Evolutionary conservation across 2,113 vertebrate species (phyloP).

Genomic region (Sinosuthora webbiana): DNA sequence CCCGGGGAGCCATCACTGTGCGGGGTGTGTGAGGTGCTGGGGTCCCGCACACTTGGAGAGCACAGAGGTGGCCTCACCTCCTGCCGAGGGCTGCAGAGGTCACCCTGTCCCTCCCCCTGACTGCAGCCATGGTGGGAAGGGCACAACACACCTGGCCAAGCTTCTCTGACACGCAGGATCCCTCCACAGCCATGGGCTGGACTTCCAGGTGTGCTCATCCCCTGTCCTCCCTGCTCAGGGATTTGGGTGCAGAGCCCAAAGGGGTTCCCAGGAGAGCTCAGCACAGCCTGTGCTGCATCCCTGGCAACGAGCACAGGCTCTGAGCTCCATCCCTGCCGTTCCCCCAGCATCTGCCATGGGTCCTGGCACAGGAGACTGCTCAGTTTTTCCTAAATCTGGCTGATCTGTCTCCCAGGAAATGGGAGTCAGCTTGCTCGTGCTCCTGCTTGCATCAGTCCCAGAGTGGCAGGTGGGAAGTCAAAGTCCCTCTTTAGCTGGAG

Average conservation of each 20-base stretch:
- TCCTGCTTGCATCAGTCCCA: not conserved
- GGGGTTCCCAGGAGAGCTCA: not conserved
- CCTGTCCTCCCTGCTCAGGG: not conserved
- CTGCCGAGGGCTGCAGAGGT: not conserved
- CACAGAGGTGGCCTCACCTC: not conserved
- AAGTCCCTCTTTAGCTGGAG: not conserved
- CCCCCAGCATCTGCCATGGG: constrained; percentile 37
- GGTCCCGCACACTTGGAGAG: fast-evolving
- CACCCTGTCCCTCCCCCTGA: not conserved
- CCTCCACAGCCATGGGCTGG: fast-evolving
- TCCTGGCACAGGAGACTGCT: constrained; percentile 53
- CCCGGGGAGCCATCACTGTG: fast-evolving
- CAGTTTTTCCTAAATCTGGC: constrained; percentile 44
- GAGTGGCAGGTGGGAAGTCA: constrained; percentile 9
- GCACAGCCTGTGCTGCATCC: not conserved
- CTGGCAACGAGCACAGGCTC: not conserved
- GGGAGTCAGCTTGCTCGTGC: not conserved
- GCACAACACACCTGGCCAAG: not conserved
- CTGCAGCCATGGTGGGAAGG: not conserved
- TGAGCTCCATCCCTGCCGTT: not conserved
- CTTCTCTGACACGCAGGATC: not conserved
- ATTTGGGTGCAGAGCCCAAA: not conserved
- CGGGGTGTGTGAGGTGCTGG: fast-evolving
- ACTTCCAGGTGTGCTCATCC: not conserved
- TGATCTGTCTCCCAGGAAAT: not conserved